Conservation (phyloP, 2,888 invertebrate species). For the Camponotus fellah region DNA sequence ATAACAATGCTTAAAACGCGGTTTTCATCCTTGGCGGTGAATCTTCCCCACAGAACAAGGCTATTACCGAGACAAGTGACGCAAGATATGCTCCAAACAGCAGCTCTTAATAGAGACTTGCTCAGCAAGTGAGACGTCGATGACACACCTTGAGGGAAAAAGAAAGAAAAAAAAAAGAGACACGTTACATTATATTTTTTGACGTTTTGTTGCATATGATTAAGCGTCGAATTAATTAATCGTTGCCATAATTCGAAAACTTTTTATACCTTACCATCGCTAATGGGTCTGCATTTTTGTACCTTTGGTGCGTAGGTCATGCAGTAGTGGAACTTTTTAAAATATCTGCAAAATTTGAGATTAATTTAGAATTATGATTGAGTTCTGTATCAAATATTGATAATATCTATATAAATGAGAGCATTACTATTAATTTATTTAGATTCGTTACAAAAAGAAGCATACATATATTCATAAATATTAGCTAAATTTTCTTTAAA, state of each 20-base stretch:
- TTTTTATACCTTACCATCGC: constrained; percentile 87
- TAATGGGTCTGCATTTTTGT: constrained; percentile 88
- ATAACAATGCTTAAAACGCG: constrained; percentile 89
- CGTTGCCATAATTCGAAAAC: not conserved
- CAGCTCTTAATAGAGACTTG: constrained; percentile 87
- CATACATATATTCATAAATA: not conserved
- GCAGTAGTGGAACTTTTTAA: constrained; percentile 89
- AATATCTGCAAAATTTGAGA: constrained; percentile 85
- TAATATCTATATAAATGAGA: not conserved
- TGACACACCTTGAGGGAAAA: constrained; percentile 86
- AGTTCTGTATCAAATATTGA: not conserved
- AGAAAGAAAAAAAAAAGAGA: constrained; percentile 42
- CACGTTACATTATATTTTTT: not conserved
- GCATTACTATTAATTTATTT: not conserved
- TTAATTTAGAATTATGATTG: not conserved
- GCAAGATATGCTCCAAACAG: constrained; percentile 89
- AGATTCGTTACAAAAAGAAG: not conserved
- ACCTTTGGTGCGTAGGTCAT: constrained; percentile 88
- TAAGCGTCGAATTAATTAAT: constrained; percentile 17
- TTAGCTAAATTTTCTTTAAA: not conserved
- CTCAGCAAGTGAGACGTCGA: constrained; percentile 88
- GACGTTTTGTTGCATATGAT: not conserved
- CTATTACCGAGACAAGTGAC: constrained; percentile 89
- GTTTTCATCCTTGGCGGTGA: constrained; percentile 89
- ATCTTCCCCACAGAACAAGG: constrained; percentile 89